A percentile compares a stretch with the other conserved stretches of the same genome.
These are phyloP conservation scores for Pandemis corylana DNA, from an alignment of 2,888 invertebrate species.

Conservation along the genomic window DNA sequence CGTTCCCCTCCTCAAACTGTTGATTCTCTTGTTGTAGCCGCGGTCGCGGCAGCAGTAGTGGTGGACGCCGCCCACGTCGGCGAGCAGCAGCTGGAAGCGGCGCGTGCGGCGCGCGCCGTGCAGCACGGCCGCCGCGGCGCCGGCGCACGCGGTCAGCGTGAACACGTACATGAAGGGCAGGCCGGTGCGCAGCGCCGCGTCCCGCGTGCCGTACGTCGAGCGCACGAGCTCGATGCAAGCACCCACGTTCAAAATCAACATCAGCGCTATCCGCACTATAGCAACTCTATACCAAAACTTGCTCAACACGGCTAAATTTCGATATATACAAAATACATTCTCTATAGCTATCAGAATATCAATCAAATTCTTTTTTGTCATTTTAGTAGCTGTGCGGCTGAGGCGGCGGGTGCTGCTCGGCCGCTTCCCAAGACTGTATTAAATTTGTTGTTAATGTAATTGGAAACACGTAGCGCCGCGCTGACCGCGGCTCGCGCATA, in stretches of 20 bases:
- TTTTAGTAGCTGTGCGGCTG: background rate
- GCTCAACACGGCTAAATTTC: background rate
- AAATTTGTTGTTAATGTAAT: background rate
- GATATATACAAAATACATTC: background rate
- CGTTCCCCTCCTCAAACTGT: background rate
- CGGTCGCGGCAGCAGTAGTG: background rate
- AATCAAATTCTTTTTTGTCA: background rate
- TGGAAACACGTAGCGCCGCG: background rate
- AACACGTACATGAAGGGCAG: background rate
- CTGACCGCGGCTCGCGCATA: background rate
- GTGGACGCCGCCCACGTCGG: background rate
- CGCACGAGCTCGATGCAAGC: background rate
- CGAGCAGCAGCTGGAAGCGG: background rate
- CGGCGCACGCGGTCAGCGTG: background rate
- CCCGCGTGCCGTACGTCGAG: background rate
- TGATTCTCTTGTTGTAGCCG: background rate
- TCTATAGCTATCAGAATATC: background rate
- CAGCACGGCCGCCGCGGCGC: background rate
- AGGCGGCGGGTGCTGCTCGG: background rate
- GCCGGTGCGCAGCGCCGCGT: background rate
- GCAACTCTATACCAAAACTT: background rate
- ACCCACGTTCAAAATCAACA: background rate
- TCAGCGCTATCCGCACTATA: background rate
- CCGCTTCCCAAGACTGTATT: background rate
- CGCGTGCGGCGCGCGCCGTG: background rate